A percentile compares a stretch with the other conserved stretches of the same genome.
Conservation (phyloP, 37 sponge, comb jelly and placozoan genomes). For the Bolinopsis microptera region DNA sequence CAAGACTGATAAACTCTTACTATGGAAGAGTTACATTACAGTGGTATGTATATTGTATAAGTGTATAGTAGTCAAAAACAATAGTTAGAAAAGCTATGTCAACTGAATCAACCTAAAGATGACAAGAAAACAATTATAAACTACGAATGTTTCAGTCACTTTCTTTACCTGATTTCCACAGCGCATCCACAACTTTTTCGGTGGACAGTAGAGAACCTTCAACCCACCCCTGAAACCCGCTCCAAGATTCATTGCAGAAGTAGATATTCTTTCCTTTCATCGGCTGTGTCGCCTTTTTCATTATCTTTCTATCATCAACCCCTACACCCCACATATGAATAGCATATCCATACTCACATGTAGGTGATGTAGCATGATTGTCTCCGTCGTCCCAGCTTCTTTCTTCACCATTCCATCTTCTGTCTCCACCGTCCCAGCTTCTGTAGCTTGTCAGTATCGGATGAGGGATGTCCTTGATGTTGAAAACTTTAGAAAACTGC, state of each 20-base stretch:
- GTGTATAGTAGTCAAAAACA: too few relatives aligned
- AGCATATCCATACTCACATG: neutral
- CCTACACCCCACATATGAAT: slow-evolving; percentile 3
- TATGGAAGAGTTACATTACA: too few relatives aligned
- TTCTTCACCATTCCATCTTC: neutral
- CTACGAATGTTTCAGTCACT: too few relatives aligned
- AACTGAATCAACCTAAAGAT: too few relatives aligned
- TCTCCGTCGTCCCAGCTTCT: too few relatives aligned
- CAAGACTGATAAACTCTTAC: too few relatives aligned
- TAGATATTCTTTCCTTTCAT: neutral
- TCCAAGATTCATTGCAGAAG: slow-evolving; percentile 2
- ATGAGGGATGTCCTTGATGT: neutral
- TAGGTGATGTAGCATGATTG: neutral
- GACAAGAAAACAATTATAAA: too few relatives aligned
- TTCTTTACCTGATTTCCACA: too few relatives aligned
- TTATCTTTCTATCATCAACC: neutral
- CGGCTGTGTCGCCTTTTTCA: neutral
- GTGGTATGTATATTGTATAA: too few relatives aligned
- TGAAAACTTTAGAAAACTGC: neutral
- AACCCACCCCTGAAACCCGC: neutral
- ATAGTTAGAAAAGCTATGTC: too few relatives aligned
- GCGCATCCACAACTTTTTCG: too few relatives aligned
- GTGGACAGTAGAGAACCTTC: slow-evolving; percentile 11
- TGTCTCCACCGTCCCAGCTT: neutral
- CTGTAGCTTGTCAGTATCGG: slow-evolving; percentile 22